These are phyloP conservation scores for Chaetophractus vellerosus DNA, from an alignment of 2,797 vertebrate genomes.

Conservation along the genomic window DNA sequence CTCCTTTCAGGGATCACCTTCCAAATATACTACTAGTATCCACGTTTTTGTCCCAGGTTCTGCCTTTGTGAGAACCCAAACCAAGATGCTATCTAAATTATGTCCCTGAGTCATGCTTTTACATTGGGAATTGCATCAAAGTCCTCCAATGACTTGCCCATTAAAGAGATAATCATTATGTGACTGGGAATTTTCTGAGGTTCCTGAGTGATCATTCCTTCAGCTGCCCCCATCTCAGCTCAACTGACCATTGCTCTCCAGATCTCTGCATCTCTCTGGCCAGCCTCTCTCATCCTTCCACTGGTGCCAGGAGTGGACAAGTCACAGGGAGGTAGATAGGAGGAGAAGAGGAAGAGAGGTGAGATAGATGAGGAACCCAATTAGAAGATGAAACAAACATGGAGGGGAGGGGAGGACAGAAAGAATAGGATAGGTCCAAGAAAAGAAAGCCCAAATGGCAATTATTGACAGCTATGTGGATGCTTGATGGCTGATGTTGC, in stretches of 20 bases:
- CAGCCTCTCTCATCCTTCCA: not conserved
- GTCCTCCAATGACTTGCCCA: not conserved
- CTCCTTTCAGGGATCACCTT: not conserved
- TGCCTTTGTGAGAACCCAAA: not conserved
- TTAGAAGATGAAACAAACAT: not conserved
- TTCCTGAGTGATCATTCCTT: not conserved
- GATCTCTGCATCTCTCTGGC: not conserved
- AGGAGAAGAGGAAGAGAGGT: not conserved
- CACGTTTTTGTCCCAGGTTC: not conserved
- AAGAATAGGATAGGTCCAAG: not conserved
- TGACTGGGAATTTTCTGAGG: not conserved
- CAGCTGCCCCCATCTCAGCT: not conserved
- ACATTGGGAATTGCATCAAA: not conserved
- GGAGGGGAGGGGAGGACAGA: not conserved
- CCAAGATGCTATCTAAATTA: not conserved
- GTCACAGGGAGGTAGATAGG: not conserved
- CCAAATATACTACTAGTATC: not conserved
- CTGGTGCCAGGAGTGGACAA: not conserved
- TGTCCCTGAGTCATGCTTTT: not conserved
- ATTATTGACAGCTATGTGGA: not conserved
- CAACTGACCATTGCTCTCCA: not conserved
- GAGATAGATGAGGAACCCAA: not conserved
- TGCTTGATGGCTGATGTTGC: rapidly evolving
- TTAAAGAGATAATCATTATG: not conserved
- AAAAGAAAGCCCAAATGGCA: not conserved